phyloP scores from a whole-genome alignment of 53 echinoderm and acorn worm genomes.

The Astropecten irregularis region DNA sequence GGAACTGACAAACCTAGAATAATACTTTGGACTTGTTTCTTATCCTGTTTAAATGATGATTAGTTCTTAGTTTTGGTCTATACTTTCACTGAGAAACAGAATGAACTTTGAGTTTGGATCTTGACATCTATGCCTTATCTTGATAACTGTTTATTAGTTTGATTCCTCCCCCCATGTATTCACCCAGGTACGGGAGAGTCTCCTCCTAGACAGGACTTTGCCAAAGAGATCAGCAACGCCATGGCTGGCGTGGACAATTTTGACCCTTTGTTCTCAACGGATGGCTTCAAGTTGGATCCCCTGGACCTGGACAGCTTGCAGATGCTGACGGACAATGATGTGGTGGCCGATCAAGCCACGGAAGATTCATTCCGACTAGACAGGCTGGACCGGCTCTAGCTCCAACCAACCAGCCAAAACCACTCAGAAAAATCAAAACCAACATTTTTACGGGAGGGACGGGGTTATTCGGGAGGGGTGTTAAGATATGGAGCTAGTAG shows the following conservation, averaged over 20 bases:
- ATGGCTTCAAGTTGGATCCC: conserved; percentile 80
- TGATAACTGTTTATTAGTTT: conserved; percentile 14
- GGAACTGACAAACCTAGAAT: too few species aligned
- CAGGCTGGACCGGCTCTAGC: conserved; percentile 57
- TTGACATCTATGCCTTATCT: not conserved
- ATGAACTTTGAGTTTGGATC: not conserved
- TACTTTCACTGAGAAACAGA: too few species aligned
- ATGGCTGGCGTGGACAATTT: conserved; percentile 87
- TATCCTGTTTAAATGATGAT: too few species aligned
- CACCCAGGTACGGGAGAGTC: conserved; percentile 88
- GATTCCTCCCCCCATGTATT: not conserved
- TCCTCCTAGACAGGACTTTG: conserved; percentile 82
- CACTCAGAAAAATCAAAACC: not conserved
- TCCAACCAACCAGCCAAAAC: too few species aligned
- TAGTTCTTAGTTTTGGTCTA: too few species aligned
- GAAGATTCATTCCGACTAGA: conserved; percentile 97
- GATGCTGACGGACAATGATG: conserved; percentile 92
- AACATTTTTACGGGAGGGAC: too few species aligned
- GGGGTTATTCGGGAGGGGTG: too few species aligned
- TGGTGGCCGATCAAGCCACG: conserved; percentile 91
- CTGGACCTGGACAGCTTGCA: conserved; percentile 87
- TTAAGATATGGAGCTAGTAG: too few species aligned
- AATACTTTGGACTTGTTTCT: too few species aligned
- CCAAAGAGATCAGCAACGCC: conserved; percentile 91
- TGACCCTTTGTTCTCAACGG: conserved; percentile 82